Evolutionary conservation across 2,113 vertebrate genomes (phyloP), one percentile per base, ranked within the genome.

Genomic region (Brachionichthys hirsutus): DNA sequence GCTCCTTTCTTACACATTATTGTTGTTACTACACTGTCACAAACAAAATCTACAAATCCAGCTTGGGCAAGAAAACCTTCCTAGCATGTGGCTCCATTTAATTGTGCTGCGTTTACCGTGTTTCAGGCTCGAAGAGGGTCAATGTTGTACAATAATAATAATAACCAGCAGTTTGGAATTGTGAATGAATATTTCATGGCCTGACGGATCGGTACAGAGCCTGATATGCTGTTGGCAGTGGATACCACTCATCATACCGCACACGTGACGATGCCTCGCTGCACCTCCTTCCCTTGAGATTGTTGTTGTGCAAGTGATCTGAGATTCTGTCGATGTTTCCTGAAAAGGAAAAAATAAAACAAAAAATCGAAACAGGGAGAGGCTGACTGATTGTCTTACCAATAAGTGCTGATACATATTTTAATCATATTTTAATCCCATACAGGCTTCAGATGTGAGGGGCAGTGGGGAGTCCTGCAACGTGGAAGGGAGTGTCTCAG

Each of bases 181-280:
- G 71, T 53, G 45, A 53, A 83, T 89, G 70, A 87, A 89, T 90
- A 87, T 89, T 88, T 89, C 75, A 87, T 84, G 50, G 70, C 56
- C 72, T 71, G 80, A 79, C 66, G 77, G 75, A 71, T 72, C 68
- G 77, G 57, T 55, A 83, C 75, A 50, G 36, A 70, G 79, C 56
- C 68, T 22, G 57, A 73, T 63, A 63, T 60, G 50, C 62, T 77
- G 52, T 54, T 77, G 74, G 66, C 76, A 67, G 72, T 72, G 65
- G 76, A 80, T 74, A 67, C 66, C 57, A 54, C 66, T 70, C 64
- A 67, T 78, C 35, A 73, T 77, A 72, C 73, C 71, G 35, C 62
- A 46, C 60, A 73, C 73, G 70, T 71, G 53, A 58, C 55, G 54
- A 70, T 63, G 60, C 71, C 69, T 73, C 47, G 72, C 4, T 74